phyloP scores from a whole-genome alignment of 1,140 invertebrate species.

The Cyclargus thomasi region DNA sequence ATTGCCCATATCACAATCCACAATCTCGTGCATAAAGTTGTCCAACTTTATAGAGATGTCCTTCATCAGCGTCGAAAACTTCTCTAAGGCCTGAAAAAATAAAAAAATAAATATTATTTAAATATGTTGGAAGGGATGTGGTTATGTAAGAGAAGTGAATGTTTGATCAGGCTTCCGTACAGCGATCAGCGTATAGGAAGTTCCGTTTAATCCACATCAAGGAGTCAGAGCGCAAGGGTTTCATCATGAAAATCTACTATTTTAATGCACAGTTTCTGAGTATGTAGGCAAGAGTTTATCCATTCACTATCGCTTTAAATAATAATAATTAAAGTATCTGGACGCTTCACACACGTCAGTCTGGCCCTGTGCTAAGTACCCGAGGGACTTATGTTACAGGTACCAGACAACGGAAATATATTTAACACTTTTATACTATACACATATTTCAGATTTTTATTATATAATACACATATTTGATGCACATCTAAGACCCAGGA shows the following conservation, averaged over 20 bases:
- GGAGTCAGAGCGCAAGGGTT: constrained; percentile 63
- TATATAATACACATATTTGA: no score
- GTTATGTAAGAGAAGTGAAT: not conserved
- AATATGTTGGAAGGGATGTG: not conserved
- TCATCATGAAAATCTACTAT: constrained; percentile 50
- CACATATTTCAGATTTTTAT: no score
- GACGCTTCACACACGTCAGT: no score
- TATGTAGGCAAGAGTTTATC: no score
- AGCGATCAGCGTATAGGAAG: constrained; percentile 54
- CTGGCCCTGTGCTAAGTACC: no score
- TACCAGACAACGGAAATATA: no score
- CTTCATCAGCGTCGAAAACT: constrained; percentile 92
- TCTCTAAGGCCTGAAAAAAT: constrained; percentile 89
- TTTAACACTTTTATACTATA: no score
- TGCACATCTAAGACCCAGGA: no score
- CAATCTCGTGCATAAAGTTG: constrained; percentile 88
- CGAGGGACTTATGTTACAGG: no score
- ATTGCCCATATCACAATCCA: constrained; percentile 77
- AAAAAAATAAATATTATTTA: not conserved
- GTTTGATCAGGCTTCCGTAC: constrained; percentile 46
- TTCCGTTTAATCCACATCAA: constrained; percentile 45
- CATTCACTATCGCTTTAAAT: no score
- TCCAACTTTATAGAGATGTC: constrained; percentile 90
- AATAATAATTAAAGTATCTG: no score
- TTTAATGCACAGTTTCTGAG: no score